Evolutionary conservation across 2,113 vertebrate species (phyloP), one percentile per base, ranked within the genome.

Genomic region (Oxyura jamaicensis): DNA sequence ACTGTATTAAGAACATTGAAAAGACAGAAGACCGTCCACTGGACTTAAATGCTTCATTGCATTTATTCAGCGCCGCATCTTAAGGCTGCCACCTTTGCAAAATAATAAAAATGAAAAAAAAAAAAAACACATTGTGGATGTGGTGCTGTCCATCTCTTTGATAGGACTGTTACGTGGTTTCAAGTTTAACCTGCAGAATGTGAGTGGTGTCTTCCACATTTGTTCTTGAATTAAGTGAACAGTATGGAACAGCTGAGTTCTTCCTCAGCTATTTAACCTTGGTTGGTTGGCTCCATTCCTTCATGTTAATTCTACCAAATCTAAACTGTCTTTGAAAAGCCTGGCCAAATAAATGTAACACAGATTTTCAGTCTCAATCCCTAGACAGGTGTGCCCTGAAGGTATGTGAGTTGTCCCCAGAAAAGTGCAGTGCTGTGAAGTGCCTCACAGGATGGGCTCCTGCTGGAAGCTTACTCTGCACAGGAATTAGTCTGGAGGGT

Each of bases 341-440:
- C 14, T 28, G 39, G 12, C 62, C 52, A 25, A 17, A 6, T 29
- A 5, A 3, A 41, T 3, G 3, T 60, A 48, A 39, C 33, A 12
- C 13, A 6, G 16, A 13, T 82, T 71, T 74, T n/a, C 5, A 3
- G 2, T 48, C 22, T 79, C 25, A 44, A 0, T 48, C 39, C 6
- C 9, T 65, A 10, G 3, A 7, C 1, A 0, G 11, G 13, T 31
- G 8, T 33, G 65, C 21, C 62, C 41, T 76, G 69, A 42, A 83
- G 72, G 62, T 5, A 11, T 0, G 0, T 0, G 6, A 44, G 13
- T 31, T 1, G 0, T 72, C 77, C 41, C 46, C 46, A 39, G 35
- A 80, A 26, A 9, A 23, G 6, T 67, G 67, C 84, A 53, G 19
- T 86, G 59, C n/a, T 60, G 15, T 68, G 59, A 88, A 3, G 2